These are phyloP conservation scores for Eledona agricola DNA, from an alignment of 2,888 invertebrate species.

Conservation along the genomic window DNA sequence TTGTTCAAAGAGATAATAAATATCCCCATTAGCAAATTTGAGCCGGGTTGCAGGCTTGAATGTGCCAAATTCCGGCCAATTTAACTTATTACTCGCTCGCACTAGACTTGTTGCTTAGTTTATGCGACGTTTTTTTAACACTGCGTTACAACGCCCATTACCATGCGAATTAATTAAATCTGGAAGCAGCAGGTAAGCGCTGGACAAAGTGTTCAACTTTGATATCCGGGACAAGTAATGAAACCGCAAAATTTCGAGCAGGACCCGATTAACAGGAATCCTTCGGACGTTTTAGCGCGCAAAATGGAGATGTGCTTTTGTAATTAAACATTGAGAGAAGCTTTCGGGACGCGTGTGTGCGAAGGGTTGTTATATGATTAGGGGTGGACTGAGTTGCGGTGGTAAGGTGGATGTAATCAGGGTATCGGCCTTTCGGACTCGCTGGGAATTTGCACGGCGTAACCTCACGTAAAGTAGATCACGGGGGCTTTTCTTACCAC, in stretches of 20 bases:
- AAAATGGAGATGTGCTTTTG: conserved; percentile 33
- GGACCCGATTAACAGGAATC: conserved; percentile 33
- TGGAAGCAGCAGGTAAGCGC: conserved; percentile 8
- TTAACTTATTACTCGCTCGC: conserved; percentile 24
- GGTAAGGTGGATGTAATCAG: conserved; percentile 41
- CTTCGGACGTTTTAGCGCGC: conserved; percentile 21
- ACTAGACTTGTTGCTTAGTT: conserved; percentile 27
- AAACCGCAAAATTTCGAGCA: conserved; percentile 29
- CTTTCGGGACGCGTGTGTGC: conserved; percentile 17
- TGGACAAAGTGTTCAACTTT: conserved; percentile 17
- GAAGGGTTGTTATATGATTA: conserved; percentile 39
- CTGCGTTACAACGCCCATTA: conserved; percentile 5
- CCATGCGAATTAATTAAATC: conserved; percentile 20
- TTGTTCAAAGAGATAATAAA: no score
- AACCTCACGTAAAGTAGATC: conserved; percentile 36
- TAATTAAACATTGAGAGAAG: conserved; percentile 35
- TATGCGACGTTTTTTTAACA: conserved; percentile 8
- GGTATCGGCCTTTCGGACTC: conserved; percentile 36
- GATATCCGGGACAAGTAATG: conserved; percentile 29
- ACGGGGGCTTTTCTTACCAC: conserved; percentile 36
- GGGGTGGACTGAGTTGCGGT: conserved; percentile 39
- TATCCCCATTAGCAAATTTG: conserved; percentile 17
- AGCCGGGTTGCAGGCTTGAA: conserved; percentile 8
- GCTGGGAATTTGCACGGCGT: conserved; percentile 36
- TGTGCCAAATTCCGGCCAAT: conserved; percentile 27